Evolutionary conservation across 2,113 vertebrate genomes (phyloP).

Genomic region (Epinephelus cyanopodus): DNA sequence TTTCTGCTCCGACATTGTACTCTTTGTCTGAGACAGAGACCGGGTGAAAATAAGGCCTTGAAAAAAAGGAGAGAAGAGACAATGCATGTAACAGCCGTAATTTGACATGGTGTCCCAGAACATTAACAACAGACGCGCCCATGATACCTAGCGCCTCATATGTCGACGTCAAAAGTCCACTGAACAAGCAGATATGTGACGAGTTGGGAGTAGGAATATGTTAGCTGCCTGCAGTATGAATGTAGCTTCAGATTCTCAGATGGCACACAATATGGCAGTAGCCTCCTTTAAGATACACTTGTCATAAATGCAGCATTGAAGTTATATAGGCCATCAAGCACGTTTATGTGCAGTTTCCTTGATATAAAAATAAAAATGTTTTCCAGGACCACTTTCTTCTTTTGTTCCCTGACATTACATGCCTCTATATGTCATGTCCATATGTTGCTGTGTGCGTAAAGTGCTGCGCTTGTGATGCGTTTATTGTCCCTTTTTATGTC

Average conservation of each 20-base stretch:
- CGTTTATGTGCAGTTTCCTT: background rate
- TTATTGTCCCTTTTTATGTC: slow-evolving; percentile 58
- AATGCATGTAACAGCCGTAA: no score
- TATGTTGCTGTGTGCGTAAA: slow-evolving; percentile 26
- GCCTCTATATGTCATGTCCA: slow-evolving; percentile 18
- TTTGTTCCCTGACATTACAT: slow-evolving; percentile 9
- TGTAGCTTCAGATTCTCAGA: background rate
- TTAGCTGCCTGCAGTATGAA: no score
- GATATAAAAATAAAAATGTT: background rate
- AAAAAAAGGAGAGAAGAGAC: no score
- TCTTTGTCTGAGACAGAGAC: no score
- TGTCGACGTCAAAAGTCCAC: no score
- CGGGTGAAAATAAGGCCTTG: no score
- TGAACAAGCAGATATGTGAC: no score
- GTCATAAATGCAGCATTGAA: slow-evolving; percentile 20
- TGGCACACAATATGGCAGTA: background rate
- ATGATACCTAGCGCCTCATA: no score
- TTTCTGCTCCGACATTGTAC: no score
- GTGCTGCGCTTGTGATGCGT: slow-evolving; percentile 26
- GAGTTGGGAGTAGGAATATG: no score
- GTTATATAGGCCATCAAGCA: background rate
- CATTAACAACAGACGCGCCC: no score
- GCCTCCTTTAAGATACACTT: slow-evolving; percentile 22
- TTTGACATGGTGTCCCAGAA: no score
- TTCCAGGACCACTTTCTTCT: background rate